Conservation (phyloP, 2,113 vertebrate species). For the Myrmophylax atrothorax region DNA sequence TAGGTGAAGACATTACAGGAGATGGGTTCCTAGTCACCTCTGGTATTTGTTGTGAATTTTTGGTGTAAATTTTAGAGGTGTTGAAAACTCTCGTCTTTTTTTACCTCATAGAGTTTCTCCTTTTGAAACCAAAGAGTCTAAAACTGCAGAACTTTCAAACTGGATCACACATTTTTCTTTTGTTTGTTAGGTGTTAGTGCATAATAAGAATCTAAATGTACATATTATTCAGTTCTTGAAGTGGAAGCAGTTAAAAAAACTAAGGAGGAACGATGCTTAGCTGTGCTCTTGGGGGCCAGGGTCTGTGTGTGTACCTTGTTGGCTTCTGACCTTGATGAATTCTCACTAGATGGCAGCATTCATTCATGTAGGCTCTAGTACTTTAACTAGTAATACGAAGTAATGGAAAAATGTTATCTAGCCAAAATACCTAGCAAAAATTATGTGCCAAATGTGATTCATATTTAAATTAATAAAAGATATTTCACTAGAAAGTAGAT, state of each 20-base stretch:
- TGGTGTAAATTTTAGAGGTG: background rate
- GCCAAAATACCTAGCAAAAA: background rate
- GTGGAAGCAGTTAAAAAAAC: background rate
- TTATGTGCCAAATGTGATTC: background rate
- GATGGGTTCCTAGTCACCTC: background rate
- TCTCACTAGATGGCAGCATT: slow-evolving; percentile 68
- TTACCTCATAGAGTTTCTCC: background rate
- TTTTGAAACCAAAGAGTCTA: background rate
- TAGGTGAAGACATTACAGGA: background rate
- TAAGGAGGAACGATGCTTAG: background rate
- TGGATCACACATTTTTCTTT: background rate
- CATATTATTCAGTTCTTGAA: background rate
- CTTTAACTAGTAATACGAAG: fast-evolving
- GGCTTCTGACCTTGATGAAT: background rate
- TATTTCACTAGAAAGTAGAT: background rate
- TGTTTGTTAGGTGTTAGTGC: background rate
- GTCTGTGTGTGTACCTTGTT: fast-evolving
- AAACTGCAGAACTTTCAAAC: background rate
- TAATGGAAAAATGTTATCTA: background rate
- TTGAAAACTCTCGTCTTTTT: background rate
- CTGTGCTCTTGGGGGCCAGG: fast-evolving
- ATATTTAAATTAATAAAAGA: background rate
- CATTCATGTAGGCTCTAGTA: background rate
- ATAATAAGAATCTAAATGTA: background rate
- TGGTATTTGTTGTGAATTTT: background rate